phyloP scores from a whole-genome alignment of 2,888 invertebrate genomes.

The Macroteleia sp. region DNA sequence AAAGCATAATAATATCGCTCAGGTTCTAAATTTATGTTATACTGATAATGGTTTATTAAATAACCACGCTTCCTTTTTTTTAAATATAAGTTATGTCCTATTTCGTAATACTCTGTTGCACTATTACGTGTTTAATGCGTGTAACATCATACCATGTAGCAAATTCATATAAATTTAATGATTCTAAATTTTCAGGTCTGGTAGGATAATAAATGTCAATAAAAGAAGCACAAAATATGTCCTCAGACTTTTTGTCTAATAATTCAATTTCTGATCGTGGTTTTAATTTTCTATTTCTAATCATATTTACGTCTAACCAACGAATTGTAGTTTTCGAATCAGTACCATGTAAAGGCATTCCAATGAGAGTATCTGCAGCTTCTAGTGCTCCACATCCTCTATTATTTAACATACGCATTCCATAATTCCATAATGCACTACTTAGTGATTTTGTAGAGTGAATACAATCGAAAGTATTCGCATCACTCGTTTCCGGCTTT shows the following conservation, averaged over 20 bases:
- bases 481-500: slow-evolving; percentile 72
- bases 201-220: slow-evolving; percentile 70
- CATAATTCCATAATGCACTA: slow-evolving; percentile 68
- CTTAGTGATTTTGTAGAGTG: slow-evolving; percentile 71
- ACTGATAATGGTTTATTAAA: too few relatives aligned
- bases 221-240: slow-evolving; percentile 70
- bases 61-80: too few relatives aligned
- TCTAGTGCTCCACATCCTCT: too few relatives aligned
- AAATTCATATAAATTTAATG: too few relatives aligned
- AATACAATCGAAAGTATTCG: slow-evolving; percentile 67
- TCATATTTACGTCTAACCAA: slow-evolving; percentile 72
- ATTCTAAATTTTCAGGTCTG: too few relatives aligned
- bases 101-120: too few relatives aligned
- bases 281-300: slow-evolving; percentile 51
- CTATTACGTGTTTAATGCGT: too few relatives aligned
- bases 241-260: slow-evolving; percentile 67
- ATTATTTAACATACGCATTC: slow-evolving; percentile 45
- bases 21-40: too few relatives aligned
- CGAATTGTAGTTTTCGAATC: slow-evolving; percentile 55
- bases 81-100: too few relatives aligned
- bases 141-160: too few relatives aligned
- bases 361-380: slow-evolving; percentile 45
- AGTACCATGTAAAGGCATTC: slow-evolving; percentile 42
- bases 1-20: too few relatives aligned
- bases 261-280: slow-evolving; percentile 53